Evolutionary conservation across 2,888 invertebrate genomes (phyloP), one percentile per base, ranked within the genome.

Genomic region (Poecilus cupreus): DNA sequence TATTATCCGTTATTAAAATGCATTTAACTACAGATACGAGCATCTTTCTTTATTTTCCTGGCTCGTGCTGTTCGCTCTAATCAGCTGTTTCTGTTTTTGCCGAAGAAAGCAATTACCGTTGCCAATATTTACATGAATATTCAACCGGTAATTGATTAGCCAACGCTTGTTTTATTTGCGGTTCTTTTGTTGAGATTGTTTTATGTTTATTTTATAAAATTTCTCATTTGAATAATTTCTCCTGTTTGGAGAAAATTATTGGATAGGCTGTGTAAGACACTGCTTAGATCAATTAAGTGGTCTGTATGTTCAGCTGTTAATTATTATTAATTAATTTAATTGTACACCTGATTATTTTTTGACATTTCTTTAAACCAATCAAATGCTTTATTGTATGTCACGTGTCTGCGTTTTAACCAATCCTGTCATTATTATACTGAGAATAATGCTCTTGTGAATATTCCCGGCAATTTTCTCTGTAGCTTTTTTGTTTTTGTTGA

Each of bases 191-290:
- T 54, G 49, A 13, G 60, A 60, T 13, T 13, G 22, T 60, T 10
- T n/a, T 10, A 26, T 54, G 54, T 60, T 60, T 60, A 26, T 60
- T 60, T 60, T 60, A 24, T 60, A 60, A 60, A 60, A 60, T 60
- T 26, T 60, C 60, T 60, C 60, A 8, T 60, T 60, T 60, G 60
- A 60, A 60, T 60, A 60, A 60, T 60, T 60, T 60, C 60, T 60
- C 60, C 60, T 60, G 60, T 60, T 60, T 60, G 60, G 60, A 60
- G 60, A 60, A 13, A 60, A 10, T 60, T 24, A n/a, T 24, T 60
- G 60, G 18, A 10, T 11, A 6, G 54, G 1, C 54, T 22, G 11
- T 16, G 51, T 49, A 54, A 54, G 54, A 54, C 3, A 11, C 11
- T 3, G 20, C n/a, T n/a, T n/a, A n/a, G n/a, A n/a, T 54, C 8